Evolutionary conservation across 2,797 vertebrate species (phyloP).

Genomic region (Crax fasciolata): DNA sequence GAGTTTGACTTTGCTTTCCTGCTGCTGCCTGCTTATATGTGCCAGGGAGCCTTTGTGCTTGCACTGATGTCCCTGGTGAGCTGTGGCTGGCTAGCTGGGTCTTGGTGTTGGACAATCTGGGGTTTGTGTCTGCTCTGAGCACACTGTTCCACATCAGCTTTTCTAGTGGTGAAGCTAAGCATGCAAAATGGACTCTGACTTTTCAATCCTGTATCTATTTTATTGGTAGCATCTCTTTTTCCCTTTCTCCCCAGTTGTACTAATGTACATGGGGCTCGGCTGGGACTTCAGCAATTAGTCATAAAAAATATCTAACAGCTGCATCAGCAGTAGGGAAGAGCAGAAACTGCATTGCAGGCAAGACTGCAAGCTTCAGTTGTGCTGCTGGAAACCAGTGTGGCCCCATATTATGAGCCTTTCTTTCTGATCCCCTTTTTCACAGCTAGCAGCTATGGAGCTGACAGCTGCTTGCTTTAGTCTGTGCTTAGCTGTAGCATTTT

Average conservation of each 20-base stretch:
- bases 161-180: neutral
- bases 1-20: neutral
- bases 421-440: neutral
- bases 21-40: neutral
- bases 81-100: neutral
- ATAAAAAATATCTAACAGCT: neutral
- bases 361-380: neutral
- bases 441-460: neutral
- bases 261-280: accelerated
- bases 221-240: neutral
- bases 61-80: neutral
- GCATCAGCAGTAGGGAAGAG: neutral
- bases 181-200: neutral
- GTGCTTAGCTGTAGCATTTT: neutral
- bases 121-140: neutral
- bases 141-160: neutral
- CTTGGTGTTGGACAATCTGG: neutral
- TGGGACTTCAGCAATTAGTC: neutral
- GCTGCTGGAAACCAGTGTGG: neutral
- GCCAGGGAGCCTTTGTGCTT: neutral
- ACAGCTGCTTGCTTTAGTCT: neutral
- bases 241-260: accelerated
- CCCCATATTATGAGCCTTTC: neutral
- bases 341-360: no score
- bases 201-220: neutral